Conservation (phyloP, 2,797 vertebrate species). For the Arctocebus calabarensis region DNA sequence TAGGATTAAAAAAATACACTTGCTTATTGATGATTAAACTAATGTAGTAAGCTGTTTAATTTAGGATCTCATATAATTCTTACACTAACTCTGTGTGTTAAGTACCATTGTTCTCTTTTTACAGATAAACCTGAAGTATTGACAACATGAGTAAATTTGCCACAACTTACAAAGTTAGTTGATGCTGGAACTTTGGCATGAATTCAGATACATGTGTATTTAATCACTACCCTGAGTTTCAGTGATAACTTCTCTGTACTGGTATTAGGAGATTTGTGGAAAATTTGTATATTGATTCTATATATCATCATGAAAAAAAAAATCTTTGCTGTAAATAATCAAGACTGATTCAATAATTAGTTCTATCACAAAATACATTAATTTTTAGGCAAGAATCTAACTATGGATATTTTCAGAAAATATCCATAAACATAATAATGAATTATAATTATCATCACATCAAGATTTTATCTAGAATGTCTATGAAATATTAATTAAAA, state of each 20-base stretch:
- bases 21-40: conserved; percentile 62
- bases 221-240: background rate
- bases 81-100: conserved; percentile 12
- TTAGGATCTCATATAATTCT: conserved; percentile 60
- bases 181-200: background rate
- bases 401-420: background rate
- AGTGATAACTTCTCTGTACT: background rate
- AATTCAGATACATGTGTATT: background rate
- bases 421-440: background rate
- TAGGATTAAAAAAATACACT: conserved; percentile 13
- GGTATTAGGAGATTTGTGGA: background rate
- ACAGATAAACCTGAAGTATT: background rate
- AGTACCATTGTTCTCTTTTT: background rate
- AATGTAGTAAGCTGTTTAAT: conserved; percentile 40
- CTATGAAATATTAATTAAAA: background rate
- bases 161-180: background rate
- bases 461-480: background rate
- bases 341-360: background rate
- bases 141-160: background rate
- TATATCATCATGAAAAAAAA: background rate
- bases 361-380: background rate
- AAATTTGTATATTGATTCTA: background rate
- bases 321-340: background rate
- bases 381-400: background rate
- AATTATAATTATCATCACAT: background rate